These are phyloP conservation scores for Channa argus DNA, from an alignment of 2,113 vertebrate species.

Conservation along the genomic window DNA sequence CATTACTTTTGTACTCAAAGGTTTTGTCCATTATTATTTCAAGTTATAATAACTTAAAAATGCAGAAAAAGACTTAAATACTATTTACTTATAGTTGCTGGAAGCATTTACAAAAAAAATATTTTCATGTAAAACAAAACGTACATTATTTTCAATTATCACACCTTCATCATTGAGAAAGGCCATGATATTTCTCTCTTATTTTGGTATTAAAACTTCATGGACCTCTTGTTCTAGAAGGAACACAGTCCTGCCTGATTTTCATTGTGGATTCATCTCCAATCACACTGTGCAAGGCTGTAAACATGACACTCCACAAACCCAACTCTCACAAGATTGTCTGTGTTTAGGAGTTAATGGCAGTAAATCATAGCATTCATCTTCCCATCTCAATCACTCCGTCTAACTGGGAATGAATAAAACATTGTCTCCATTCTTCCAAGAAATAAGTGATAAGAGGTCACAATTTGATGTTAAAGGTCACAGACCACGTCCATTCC, in stretches of 20 bases:
- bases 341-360: constrained; percentile 72
- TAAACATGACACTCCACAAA: constrained; percentile 54
- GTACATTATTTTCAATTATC: constrained; percentile 14
- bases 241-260: constrained; percentile 40
- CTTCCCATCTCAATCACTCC: constrained; percentile 61
- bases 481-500: constrained; percentile 33
- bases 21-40: too few species aligned
- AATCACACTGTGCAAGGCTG: constrained; percentile 50
- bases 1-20: too few species aligned
- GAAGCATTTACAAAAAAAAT: neutral
- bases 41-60: too few species aligned
- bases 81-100: neutral
- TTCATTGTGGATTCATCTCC: constrained; percentile 42
- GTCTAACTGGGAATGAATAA: constrained; percentile 72
- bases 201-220: constrained; percentile 34
- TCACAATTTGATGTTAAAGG: constrained; percentile 57
- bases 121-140: constrained; percentile 9
- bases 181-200: constrained; percentile 5
- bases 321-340: constrained; percentile 61
- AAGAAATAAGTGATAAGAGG: constrained; percentile 59
- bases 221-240: constrained; percentile 38
- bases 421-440: constrained; percentile 65
- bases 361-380: constrained; percentile 66
- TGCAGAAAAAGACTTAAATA: too few species aligned
- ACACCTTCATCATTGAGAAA: neutral